A percentile compares a stretch with the other conserved stretches of the same genome.
These are phyloP conservation scores for Poecilia velifera DNA, from an alignment of 2,797 vertebrate species.

Conservation along the genomic window DNA sequence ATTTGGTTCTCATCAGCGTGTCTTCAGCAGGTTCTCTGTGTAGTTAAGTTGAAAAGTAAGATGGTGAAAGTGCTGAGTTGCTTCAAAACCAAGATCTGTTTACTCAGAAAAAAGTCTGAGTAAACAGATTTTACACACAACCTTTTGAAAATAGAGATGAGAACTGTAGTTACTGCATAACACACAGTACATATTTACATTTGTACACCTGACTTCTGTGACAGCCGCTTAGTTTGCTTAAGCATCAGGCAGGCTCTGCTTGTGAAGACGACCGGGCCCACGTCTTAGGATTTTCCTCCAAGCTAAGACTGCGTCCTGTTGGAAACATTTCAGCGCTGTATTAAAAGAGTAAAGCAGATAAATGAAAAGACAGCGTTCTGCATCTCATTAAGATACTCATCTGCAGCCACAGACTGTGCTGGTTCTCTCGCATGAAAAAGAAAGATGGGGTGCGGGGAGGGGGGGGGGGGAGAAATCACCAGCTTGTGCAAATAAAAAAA, in stretches of 20 bases:
- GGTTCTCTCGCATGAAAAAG: slow-evolving; percentile 54
- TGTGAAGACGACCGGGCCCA: slow-evolving; percentile 8
- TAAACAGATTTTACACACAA: not conserved
- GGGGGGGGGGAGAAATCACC: slow-evolving; percentile 3
- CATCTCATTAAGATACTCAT: slow-evolving; percentile 62
- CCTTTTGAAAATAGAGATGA: not conserved
- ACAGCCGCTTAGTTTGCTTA: not conserved
- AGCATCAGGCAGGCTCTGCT: not conserved
- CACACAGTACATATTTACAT: not conserved
- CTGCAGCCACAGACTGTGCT: slow-evolving; percentile 40
- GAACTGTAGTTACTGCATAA: not conserved
- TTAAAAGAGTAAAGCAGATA: slow-evolving; percentile 37
- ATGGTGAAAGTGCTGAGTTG: not conserved
- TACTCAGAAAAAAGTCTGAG: not conserved
- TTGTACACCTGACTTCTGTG: not conserved
- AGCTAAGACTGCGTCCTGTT: slow-evolving; percentile 43
- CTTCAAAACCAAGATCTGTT: not conserved
- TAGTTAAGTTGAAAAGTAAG: not conserved
- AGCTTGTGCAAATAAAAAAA: slow-evolving; percentile 61
- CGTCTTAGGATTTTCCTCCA: slow-evolving; percentile 48
- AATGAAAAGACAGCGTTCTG: slow-evolving; percentile 57
- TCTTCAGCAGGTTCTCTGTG: not conserved
- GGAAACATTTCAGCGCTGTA: slow-evolving; percentile 50
- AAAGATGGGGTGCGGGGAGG: not conserved
- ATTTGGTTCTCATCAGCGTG: not conserved